Evolutionary conservation across 1,140 invertebrate species (phyloP), one percentile per base, ranked within the genome.

Genomic region (Diprion similis): DNA sequence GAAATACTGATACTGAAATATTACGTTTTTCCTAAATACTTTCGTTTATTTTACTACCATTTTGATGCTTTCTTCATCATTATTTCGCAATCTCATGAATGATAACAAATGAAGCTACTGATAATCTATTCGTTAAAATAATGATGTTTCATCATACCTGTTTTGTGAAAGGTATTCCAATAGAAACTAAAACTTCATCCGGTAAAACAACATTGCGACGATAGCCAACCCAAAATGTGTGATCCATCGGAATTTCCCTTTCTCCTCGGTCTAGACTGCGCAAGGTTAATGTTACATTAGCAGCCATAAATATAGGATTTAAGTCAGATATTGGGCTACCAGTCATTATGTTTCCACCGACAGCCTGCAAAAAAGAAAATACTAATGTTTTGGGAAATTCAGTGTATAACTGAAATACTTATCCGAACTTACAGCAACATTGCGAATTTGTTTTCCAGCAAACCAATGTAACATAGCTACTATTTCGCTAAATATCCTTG

Each of bases 321-420:
- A 99, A 89, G 89, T 99, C 97, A 10, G 97, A 98, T 83, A 99
- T 98, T 0, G 97, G 97, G 87, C 96, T 98, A 15, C 96, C 96
- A 0, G 97, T 98, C 88, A 98, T 94, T 68, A 98, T 96, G 86
- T 98, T 99, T 37, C 97, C 97, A 67, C 94, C 96, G 18, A 99
- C 85, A 47, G 95, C 92, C 86, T 93, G 77, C 66, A 83, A 86
- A 86, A 73, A 74, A 47, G 48, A 75, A 18, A 17, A 47, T 47
- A 46, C 46, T 15, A 8, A 72, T 68, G 1, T 64, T 48, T 74
- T 71, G 68, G 68, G 59, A 67, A 77, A 71, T 72, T 19, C n/a
- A 70, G 17, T 17, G n/a, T 47, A 47, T 0, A 73, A 64, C 46
- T 73, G 47, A 74, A 37, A 69, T 67, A 10, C 9, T 64, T 66